Base-by-base conservation (phyloP, 1,140 invertebrate genomes). In the Lepeophtheirus salmonis region DNA sequence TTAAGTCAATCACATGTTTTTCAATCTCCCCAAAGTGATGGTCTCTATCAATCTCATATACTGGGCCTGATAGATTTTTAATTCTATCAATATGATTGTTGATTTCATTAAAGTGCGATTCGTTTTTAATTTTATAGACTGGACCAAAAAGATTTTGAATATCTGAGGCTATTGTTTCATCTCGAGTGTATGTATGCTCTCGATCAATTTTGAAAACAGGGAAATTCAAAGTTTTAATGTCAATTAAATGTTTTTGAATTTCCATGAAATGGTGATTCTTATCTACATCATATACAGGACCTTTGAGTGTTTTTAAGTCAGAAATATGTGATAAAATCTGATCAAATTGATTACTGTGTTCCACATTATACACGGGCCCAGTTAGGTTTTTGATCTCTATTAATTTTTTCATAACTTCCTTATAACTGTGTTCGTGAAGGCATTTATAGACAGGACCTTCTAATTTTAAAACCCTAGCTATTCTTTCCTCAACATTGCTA, bases 181-280 rank as follows among this genome's bases (percentile, higher is more conserved):
- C 12, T 50, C 30, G 41, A 16, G 12, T 14, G 16, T 54, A 54
- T 54, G n/a, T n/a, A 17, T 50, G 57, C 18, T 49, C 57, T 24
- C 56, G 14, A 30, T 57, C 56, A 41, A 57, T 57, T 41, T 51
- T 60, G 22, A 60, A 60, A 16, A 60, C 57, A 2, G 57, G 57
- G 20, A 21, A 18, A n/a, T 53, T 49, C 2, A 61, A 26, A 20
- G 14, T 52, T 26, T 56, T 61, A 18, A 61, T 54, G 21, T 56
- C 51, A 21, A 17, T n/a, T 2, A 24, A n/a, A 14, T 54, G 17
- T 24, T 23, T 61, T 18, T 52, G 21, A 26, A 61, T 61, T 24
- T 61, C 59, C 17, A 12, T 14, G 23, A 50, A 60, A 48, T 50
- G 41, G n/a, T 60, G 23, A 6, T 52, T n/a, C 6, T 50, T 21